Evolutionary conservation across 2,888 invertebrate species (phyloP), one percentile per base, ranked within the genome.

Genomic region (Trissoscelio sp.): DNA sequence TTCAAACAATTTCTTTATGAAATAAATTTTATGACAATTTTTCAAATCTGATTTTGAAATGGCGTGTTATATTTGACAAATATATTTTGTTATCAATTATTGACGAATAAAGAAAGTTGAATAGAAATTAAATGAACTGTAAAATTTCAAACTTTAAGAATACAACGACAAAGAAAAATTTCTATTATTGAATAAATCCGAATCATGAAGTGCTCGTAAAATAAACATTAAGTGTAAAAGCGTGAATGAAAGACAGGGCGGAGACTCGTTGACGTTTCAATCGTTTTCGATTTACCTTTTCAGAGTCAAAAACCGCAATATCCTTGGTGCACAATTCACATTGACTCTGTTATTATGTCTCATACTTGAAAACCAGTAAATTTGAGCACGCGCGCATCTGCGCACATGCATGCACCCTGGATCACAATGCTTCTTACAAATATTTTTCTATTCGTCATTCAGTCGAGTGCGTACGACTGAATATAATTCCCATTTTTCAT

Each of bases 121-220:
- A 74, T 64, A 31, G 67, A 39, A 62, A 34, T 67, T 46, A 80
- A 80, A 80, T 37, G 75, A 78, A 46, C 20, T 37, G 66, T 60
- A 79, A 75, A 83, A 81, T 80, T 75, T 80, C 51, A 1, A 62
- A 51, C 46, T 64, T 42, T 3, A 57, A 58, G 60, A 37, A 44
- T 28, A 18, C 37, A 34, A 62, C 69, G 57, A 81, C 72, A 74
- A 73, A 73, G 75, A 57, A 60, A 80, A 75, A 82, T 79, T 66
- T 55, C 57, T 72, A 81, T 77, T 81, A 69, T 67, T 37, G 34
- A 67, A 64, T 69, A 46, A 53, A 60, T 66, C 69, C 74, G 75
- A 82, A 85, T 88, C 86, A 87, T 85, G 83, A 86, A 85, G 86
- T 86, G 79, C 83, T 87, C 87, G 85, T 87, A 88, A 89, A 89